These are phyloP conservation scores for Tachuris rubrigastra DNA, from an alignment of 2,113 vertebrate genomes.

Conservation along the genomic window DNA sequence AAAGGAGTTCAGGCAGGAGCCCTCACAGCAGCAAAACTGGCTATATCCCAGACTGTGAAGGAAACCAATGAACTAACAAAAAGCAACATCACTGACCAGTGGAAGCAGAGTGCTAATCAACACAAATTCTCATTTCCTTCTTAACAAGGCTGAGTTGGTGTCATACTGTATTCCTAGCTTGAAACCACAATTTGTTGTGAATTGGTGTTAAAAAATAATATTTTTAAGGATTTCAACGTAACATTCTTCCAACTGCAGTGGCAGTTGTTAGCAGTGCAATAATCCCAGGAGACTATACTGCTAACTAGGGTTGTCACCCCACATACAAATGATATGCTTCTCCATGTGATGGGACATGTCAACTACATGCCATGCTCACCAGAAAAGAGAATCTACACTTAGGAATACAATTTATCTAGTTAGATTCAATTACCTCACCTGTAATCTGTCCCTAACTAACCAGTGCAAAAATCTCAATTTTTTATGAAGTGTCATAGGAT, in stretches of 20 bases:
- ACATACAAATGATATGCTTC: background rate
- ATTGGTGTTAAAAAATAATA: background rate
- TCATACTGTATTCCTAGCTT: background rate
- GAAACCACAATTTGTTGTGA: background rate
- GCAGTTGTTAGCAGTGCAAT: background rate
- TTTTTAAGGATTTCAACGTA: background rate
- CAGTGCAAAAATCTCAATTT: background rate
- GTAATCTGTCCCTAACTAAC: background rate
- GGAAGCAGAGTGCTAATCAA: background rate
- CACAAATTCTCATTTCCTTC: background rate
- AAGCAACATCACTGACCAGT: background rate
- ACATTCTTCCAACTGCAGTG: background rate
- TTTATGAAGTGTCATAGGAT: background rate
- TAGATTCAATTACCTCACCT: background rate
- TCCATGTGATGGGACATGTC: background rate
- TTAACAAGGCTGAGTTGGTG: background rate
- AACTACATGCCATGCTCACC: background rate
- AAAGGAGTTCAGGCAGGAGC: background rate
- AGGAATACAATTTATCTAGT: background rate
- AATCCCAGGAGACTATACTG: background rate
- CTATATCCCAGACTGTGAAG: background rate
- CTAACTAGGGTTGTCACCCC: rapidly evolving
- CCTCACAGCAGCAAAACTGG: background rate
- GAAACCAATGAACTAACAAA: background rate
- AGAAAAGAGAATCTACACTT: background rate